Base-by-base conservation (phyloP, 2,113 vertebrate genomes). In the Lepisosteus osseus region DNA sequence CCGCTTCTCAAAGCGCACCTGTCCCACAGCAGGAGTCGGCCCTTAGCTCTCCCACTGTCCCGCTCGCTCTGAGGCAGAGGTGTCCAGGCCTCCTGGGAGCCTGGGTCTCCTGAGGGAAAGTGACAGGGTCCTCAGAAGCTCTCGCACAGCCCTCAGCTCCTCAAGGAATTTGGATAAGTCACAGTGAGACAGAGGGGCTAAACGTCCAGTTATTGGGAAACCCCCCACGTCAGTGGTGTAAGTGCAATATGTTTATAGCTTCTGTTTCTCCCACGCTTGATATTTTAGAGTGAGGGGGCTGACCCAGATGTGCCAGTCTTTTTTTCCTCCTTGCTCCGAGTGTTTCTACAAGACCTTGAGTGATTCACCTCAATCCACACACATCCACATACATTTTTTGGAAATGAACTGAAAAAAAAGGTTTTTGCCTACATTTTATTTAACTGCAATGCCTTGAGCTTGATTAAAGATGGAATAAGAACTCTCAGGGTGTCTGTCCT, bases 121-220 rank as follows among this genome's bases (percentile, higher is more conserved):
- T 54, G 65, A 40, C 14, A 57, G 7, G 3, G 15, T 64, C 57
- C 42, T 67, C n/a, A 57, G 40, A 15, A 12, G 51, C 54, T 62
- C 7, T 13, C 51, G 47, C 54, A 45, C 15, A 2, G 44, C 57
- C 61, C 41, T 7, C 54, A 74, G 73, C 66, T 72, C 64, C 65
- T 62, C 7, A 68, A 14, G 59, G 68, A 7, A 45, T 62, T 66
- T 69, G 72, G 57, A 68, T 67, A 41, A 67, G 14, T n/a, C 64
- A 70, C 61, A 75, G 29, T 29, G 29, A 59, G 56, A 4, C 11
- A 12, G 56, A n/a, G 11, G 4, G 7, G 4, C 4, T 12, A 59
- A n/a, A 13, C 3, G 56, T 4, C 56, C 11, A n/a, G 56, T 59
- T 59, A 59, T 59, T 59, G 12, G n/a, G 56, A 51, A 59, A 8